Evolutionary conservation across 2,797 vertebrate species (phyloP), one percentile per base, ranked within the genome.

Genomic region (Lepilemur ruficaudatus): DNA sequence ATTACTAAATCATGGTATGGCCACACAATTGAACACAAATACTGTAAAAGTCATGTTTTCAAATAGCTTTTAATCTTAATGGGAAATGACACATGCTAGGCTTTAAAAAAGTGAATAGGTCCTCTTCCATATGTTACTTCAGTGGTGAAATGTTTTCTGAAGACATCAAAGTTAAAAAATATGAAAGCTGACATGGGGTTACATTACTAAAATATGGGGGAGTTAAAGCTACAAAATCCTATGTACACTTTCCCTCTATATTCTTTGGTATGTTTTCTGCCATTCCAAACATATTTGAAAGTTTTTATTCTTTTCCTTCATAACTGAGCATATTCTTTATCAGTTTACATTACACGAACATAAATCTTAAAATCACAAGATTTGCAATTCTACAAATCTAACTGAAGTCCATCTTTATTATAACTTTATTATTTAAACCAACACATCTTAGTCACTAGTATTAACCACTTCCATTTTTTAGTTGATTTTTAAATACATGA

Each of bases 221-320:
- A 22, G 57, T 50, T 69, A 72, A 89, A 72, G 48, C 41, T 80
- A 84, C 57, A 91, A 92, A 93, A 32, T 43, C 12, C 43, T 48
- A 75, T 55, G 35, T 63, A 86, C 23, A 73, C 18, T 63, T 55
- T 90, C 55, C 32, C 46, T 92, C 63, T 91, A 59, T 23, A 82
- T n/a, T 93, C 41, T 69, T n/a, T 73, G 23, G 61, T 20, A 52
- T 41, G 25, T 86, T 76, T 81, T 86, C 22, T 70, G 63, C 28
- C 76, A 91, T 73, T 83, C 67, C 65, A 70, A 82, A 95, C 2
- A 38, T 25, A 63, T 43, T 94, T 89, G 65, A 25, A 92, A 84
- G 32, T 59, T 84, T 78, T 59, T 83, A 32, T 70, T 80, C 23
- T 93, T 94, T 93, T 93, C 70, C 87, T 92, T 96, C 75, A 38